These are phyloP conservation scores for Drosophila lutescens DNA, from an alignment of 2,888 invertebrate species.

Conservation along the genomic window DNA sequence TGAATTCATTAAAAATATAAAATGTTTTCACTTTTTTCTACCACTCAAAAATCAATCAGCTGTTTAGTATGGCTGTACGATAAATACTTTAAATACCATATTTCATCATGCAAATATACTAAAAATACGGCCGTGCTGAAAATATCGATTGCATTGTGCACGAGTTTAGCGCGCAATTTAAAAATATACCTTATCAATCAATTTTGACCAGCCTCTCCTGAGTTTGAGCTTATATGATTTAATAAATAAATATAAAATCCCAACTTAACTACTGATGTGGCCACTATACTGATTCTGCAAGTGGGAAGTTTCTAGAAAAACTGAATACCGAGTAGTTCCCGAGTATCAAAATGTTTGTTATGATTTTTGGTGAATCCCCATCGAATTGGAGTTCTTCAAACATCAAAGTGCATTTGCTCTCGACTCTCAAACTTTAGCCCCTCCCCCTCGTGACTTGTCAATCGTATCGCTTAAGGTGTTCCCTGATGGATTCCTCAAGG, in stretches of 20 bases:
- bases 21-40: background rate
- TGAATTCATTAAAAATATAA: conserved; percentile 44
- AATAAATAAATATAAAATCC: too few species aligned
- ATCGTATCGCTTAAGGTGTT: conserved; percentile 21
- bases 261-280: too few species aligned
- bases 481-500: conserved; percentile 32
- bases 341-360: conserved; percentile 11
- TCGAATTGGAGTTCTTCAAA: conserved; percentile 5
- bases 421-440: background rate
- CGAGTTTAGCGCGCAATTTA: too few species aligned
- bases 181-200: too few species aligned
- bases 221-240: too few species aligned
- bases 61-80: background rate
- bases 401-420: conserved; percentile 27
- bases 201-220: too few species aligned
- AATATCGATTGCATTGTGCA: too few species aligned
- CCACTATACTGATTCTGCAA: too few species aligned
- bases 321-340: background rate
- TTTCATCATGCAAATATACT: too few species aligned
- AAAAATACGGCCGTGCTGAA: too few species aligned
- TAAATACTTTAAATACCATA: too few species aligned
- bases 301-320: background rate
- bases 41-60: background rate
- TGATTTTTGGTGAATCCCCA: conserved; percentile 9
- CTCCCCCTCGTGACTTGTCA: conserved; percentile 12